Percentiles rank a stretch among this genome's conserved stretches.
Conservation (phyloP, 2,113 vertebrate species). For the Indri indri region DNA sequence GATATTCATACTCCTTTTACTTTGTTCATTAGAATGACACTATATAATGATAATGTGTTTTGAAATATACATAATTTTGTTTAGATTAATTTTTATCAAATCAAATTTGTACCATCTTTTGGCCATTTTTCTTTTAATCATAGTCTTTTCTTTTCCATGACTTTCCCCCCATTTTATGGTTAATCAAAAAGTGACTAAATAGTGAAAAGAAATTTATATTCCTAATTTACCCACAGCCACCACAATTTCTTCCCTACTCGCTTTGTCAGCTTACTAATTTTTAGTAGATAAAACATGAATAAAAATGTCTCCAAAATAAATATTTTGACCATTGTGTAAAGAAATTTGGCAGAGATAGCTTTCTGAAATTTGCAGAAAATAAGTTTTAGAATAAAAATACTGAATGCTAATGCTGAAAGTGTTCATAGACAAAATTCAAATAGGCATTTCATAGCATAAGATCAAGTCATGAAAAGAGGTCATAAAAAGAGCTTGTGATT, state of each 20-base stretch:
- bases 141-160: neutral
- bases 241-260: neutral
- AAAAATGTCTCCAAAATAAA: conserved; percentile 6
- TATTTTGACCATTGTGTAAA: conserved; percentile 5
- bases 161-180: neutral
- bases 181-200: neutral
- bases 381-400: conserved; percentile 37
- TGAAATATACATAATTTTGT: neutral
- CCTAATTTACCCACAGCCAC: neutral
- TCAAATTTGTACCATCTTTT: neutral
- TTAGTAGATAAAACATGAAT: neutral
- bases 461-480: conserved; percentile 67
- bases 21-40: neutral
- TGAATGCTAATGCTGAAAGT: conserved; percentile 58
- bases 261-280: neutral
- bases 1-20: neutral
- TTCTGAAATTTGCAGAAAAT: conserved; percentile 3
- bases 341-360: neutral
- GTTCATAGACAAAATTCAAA: conserved; percentile 64
- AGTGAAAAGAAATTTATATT: neutral
- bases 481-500: conserved; percentile 60
- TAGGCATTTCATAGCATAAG: conserved; percentile 53
- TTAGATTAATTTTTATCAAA: neutral
- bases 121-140: neutral
- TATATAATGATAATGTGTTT: neutral